Evolutionary conservation across 2,113 vertebrate genomes (phyloP).

Genomic region (Mesocricetus auratus): DNA sequence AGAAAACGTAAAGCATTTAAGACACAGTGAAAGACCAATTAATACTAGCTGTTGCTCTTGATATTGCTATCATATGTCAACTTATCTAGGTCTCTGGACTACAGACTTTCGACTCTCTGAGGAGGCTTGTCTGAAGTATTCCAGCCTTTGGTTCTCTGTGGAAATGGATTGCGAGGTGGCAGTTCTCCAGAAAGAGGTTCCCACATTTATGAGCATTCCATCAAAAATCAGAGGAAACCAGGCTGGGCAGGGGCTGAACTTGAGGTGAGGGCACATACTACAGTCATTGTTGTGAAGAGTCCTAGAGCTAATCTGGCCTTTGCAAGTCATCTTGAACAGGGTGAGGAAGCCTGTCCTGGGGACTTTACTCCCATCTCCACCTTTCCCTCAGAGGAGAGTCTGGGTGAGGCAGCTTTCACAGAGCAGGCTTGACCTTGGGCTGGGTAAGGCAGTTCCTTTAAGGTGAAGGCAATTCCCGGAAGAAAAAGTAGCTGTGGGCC

Average conservation of each 20-base stretch:
- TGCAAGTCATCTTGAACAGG: background rate
- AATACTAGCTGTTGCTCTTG: background rate
- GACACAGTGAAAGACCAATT: background rate
- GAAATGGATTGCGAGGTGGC: background rate
- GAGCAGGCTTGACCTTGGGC: background rate
- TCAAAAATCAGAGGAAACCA: background rate
- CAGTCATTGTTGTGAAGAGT: background rate
- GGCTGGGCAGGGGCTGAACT: background rate
- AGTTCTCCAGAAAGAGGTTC: background rate
- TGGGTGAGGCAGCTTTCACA: background rate
- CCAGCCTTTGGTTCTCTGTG: background rate
- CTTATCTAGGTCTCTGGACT: background rate
- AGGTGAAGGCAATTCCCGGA: background rate
- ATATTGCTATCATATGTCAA: background rate
- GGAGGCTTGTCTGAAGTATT: background rate
- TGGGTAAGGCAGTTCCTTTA: background rate
- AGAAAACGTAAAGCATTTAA: conserved; percentile 11
- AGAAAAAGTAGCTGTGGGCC: background rate
- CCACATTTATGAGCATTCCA: background rate
- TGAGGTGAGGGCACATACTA: background rate
- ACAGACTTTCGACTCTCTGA: background rate
- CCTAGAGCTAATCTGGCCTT: background rate
- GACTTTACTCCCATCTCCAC: background rate
- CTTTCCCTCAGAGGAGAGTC: background rate
- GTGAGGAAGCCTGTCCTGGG: background rate